Evolutionary conservation across 2,113 vertebrate genomes (phyloP).

Genomic region (Toxostoma redivivum): DNA sequence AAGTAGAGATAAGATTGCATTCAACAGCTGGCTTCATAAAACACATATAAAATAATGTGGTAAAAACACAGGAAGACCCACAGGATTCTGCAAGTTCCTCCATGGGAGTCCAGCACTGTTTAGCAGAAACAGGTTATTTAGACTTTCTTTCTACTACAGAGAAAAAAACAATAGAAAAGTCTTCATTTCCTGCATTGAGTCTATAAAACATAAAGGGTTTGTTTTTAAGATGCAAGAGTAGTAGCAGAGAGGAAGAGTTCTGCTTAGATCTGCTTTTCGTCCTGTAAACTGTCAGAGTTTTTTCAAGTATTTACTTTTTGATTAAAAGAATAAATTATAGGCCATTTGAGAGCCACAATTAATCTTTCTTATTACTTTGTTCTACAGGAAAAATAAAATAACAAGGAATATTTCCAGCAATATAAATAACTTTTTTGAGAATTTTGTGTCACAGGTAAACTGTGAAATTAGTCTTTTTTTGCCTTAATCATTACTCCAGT

Average conservation of each 20-base stretch:
- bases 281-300: neutral
- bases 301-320: neutral
- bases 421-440: neutral
- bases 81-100: neutral
- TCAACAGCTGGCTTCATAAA: conserved; percentile 37
- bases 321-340: conserved; percentile 26
- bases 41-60: neutral
- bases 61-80: neutral
- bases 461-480: conserved; percentile 28
- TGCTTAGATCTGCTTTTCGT: neutral
- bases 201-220: conserved; percentile 10
- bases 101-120: neutral
- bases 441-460: conserved; percentile 30
- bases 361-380: conserved; percentile 22
- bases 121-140: conserved; percentile 12
- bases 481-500: neutral
- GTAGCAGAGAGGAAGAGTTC: neutral
- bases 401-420: neutral
- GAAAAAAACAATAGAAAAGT: neutral
- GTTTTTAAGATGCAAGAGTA: neutral
- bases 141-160: neutral
- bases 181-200: neutral
- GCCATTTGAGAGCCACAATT: neutral
- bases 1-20: neutral
- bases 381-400: neutral